Evolutionary conservation across 2,797 vertebrate genomes (phyloP).

Genomic region (Hydrolagus colliei): DNA sequence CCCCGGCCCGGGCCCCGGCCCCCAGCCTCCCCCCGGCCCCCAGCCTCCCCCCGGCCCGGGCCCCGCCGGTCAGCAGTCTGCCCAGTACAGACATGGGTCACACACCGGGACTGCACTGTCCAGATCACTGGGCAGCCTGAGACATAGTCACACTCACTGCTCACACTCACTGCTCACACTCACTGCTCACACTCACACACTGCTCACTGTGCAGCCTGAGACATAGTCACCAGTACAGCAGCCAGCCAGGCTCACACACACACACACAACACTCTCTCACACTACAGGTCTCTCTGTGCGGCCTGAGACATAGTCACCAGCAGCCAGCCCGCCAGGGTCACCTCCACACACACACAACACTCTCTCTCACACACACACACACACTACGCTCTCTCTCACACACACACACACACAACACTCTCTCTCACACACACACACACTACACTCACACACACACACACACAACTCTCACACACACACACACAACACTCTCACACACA

Average conservation of each 20-base stretch:
- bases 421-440: neutral
- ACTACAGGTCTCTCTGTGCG: too few relatives aligned
- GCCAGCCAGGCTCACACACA: too few relatives aligned
- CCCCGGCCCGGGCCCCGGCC: neutral
- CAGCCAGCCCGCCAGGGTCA: neutral
- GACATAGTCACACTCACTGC: too few relatives aligned
- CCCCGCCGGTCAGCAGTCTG: neutral
- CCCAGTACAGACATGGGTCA: neutral
- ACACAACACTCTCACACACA: neutral
- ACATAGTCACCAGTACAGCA: accelerated
- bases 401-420: neutral
- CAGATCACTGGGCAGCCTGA: neutral
- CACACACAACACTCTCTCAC: too few relatives aligned
- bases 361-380: neutral
- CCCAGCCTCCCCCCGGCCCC: too few relatives aligned
- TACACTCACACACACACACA: too few relatives aligned
- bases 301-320: neutral
- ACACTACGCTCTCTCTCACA: neutral
- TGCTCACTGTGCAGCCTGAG: neutral
- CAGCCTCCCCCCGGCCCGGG: neutral
- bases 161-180: too few relatives aligned
- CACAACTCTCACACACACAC: too few relatives aligned
- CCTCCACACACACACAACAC: neutral
- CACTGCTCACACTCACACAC: too few relatives aligned
- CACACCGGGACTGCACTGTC: neutral